Evolutionary conservation across 2,888 invertebrate genomes (phyloP), one percentile per base, ranked within the genome.

Genomic region (Agonopterix arenella): DNA sequence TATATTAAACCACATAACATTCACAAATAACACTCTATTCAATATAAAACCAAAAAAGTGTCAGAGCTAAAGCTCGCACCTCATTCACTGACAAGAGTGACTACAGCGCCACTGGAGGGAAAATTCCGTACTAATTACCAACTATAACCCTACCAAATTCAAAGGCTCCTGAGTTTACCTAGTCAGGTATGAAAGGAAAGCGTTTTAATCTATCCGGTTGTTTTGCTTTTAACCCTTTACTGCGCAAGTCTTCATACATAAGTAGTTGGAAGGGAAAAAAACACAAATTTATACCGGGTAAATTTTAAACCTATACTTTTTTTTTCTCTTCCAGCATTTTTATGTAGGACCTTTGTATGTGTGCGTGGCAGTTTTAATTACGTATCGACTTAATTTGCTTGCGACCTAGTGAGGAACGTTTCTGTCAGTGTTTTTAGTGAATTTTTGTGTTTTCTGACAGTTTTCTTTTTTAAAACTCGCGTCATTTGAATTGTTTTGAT

Each of bases 271-370:
- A 70, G 72, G 80, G 84, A 88, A 89, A 89, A 89, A 89, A 89
- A 89, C 85, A 83, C 86, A 83, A 89, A 84, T 86, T 88, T 89
- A 86, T 86, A 84, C 89, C 89, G 89, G 89, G 89, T 72, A 89
- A 89, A 88, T 84, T 88, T 89, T 86, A 88, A 86, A 88, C 78
- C 84, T 89, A 89, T 89, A 88, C 88, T 89, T 89, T 89, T 89
- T 84, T 88, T 86, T 84, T 74, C 81, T 73, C 80, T 73, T 78
- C 69, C 69, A 72, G 79, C 82, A 84, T 86, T 88, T 88, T 89
- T 88, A 86, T 84, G 86, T 85, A 81, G 85, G 80, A 73, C 74
- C 82, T 86, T 84, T 84, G 80, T 80, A 66, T 86, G 89, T 89
- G 88, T 89, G 88, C 75, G 88, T 79, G 79, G 76, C 78, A 71